Conservation (phyloP, 2,888 invertebrate genomes). For the Latrodectus hesperus region DNA sequence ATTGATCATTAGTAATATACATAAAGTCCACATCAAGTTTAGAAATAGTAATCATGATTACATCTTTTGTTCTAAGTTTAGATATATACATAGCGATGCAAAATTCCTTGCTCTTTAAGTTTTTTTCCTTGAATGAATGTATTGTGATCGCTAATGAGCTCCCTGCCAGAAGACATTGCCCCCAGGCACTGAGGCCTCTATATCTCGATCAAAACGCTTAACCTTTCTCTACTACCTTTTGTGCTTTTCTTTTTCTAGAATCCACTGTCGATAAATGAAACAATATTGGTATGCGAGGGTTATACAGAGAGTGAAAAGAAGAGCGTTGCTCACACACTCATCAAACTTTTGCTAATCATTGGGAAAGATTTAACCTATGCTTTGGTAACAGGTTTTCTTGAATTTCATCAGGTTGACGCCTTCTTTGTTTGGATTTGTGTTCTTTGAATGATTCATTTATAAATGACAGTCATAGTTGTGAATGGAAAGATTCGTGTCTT, state of each 20-base stretch:
- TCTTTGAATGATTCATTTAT: too few relatives aligned
- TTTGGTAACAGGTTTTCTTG: neutral
- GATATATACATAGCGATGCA: neutral
- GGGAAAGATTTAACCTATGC: neutral
- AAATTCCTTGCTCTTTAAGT: neutral
- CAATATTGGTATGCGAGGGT: neutral
- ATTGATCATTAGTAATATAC: neutral
- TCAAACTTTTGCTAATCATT: conserved; percentile 3
- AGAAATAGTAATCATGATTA: neutral
- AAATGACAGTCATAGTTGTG: too few relatives aligned
- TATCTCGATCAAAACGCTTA: conserved; percentile 20
- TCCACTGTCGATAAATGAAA: neutral
- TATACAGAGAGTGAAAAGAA: neutral
- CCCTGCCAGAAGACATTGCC: neutral
- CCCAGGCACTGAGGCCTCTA: conserved; percentile 3
- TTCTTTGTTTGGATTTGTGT: too few relatives aligned
- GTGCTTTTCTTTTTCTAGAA: neutral
- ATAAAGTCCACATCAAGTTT: neutral
- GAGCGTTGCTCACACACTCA: neutral
- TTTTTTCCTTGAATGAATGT: conserved; percentile 1
- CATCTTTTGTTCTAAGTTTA: neutral
- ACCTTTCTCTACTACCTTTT: conserved; percentile 17
- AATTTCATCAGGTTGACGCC: too few relatives aligned
- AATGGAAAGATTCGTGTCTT: too few relatives aligned
- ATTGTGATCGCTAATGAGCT: conserved; percentile 45